Evolutionary conservation across 1,140 invertebrate species (phyloP).

Genomic region (Pseudachorutes palmiensis): DNA sequence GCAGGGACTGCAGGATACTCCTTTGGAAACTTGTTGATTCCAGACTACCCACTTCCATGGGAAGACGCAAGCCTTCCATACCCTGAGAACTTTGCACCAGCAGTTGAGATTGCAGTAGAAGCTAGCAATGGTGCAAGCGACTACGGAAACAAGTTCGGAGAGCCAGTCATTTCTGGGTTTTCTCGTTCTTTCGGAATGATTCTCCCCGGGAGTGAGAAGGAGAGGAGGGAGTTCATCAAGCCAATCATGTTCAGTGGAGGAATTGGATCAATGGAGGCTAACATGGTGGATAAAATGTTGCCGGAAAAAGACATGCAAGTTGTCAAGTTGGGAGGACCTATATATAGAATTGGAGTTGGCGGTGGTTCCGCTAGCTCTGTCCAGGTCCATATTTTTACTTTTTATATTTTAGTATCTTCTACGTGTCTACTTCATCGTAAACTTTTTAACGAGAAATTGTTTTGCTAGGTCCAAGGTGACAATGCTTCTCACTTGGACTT

Average conservation of each 20-base stretch:
- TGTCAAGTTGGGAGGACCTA: constrained; percentile 91
- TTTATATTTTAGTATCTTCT: too few species aligned
- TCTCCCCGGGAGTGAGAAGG: constrained; percentile 48
- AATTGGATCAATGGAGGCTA: constrained; percentile 77
- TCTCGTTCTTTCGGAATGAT: constrained; percentile 78
- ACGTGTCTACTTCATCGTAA: not conserved
- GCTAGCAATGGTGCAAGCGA: constrained; percentile 97
- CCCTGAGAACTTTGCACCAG: constrained; percentile 80
- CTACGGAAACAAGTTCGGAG: constrained; percentile 99
- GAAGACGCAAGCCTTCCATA: constrained; percentile 68
- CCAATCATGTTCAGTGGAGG: constrained; percentile 99
- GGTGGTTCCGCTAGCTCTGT: constrained; percentile 93
- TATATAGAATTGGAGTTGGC: constrained; percentile 93
- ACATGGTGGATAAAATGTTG: constrained; percentile 62
- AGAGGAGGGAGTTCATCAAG: constrained; percentile 87
- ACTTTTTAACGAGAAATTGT: constrained; percentile 1
- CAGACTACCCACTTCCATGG: constrained; percentile 80
- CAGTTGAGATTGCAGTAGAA: constrained; percentile 80
- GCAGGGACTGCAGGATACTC: constrained; percentile 94
- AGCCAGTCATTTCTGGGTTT: constrained; percentile 87
- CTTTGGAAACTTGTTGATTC: constrained; percentile 83
- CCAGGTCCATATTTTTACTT: too few species aligned
- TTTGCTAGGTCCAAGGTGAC: constrained; percentile 65
- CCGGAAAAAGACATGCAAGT: constrained; percentile 73
- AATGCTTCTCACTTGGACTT: constrained; percentile 83